phyloP scores from a whole-genome alignment of 35 echinoderm and acorn worm species.

The Ophiothrix spiculata region DNA sequence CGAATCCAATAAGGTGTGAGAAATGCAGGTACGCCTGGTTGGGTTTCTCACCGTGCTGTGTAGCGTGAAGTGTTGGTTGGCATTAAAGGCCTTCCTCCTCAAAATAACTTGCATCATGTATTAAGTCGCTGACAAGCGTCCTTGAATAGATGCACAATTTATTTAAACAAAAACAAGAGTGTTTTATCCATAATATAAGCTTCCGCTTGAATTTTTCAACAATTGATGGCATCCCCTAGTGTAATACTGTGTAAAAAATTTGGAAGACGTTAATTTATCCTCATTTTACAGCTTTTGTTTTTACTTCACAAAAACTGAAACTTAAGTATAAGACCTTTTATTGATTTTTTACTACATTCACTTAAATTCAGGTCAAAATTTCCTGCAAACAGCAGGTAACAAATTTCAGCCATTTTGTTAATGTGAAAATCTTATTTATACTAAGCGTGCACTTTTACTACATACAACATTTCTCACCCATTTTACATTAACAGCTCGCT shows the following conservation, averaged over 20 bases:
- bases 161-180: neutral
- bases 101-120: neutral
- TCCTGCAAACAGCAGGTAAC: neutral
- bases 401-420: neutral
- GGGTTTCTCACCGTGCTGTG: neutral
- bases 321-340: neutral
- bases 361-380: neutral
- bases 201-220: neutral
- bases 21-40: neutral
- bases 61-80: slow-evolving; percentile 2
- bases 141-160: neutral
- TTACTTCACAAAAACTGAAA: neutral
- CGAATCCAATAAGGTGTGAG: neutral
- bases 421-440: neutral
- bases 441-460: neutral
- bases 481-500: neutral
- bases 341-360: neutral
- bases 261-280: neutral
- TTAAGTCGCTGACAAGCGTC: neutral
- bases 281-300: neutral
- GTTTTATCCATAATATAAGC: neutral
- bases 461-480: neutral
- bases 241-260: neutral
- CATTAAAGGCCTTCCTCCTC: neutral
- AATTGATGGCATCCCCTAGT: neutral